A percentile compares a stretch with the other conserved stretches of the same genome.
Evolutionary conservation across 1,140 invertebrate genomes (phyloP).

Genomic region (Mya arenaria): DNA sequence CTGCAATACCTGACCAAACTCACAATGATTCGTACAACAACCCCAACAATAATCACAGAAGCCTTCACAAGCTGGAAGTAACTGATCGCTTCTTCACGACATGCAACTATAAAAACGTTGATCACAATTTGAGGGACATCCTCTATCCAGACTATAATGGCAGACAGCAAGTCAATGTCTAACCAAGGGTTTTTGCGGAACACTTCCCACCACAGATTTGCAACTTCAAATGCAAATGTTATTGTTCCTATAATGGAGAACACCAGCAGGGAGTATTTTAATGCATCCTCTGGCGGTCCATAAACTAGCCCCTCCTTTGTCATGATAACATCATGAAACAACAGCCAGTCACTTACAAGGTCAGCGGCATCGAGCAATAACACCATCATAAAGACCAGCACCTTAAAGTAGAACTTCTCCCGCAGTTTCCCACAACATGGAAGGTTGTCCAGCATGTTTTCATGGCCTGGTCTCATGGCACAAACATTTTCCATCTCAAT

Average conservation of each 20-base stretch:
- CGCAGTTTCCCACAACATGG: conserved; percentile 12
- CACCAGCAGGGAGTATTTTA: conserved; percentile 61
- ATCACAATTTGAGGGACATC: conserved; percentile 72
- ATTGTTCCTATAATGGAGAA: conserved; percentile 73
- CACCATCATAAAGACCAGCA: conserved; percentile 67
- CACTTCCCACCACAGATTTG: conserved; percentile 70
- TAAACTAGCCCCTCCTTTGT: conserved; percentile 71
- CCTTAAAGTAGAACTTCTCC: conserved; percentile 58
- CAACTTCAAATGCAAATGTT: conserved; percentile 68
- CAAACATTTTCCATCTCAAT: not conserved
- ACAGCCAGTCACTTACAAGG: conserved; percentile 73
- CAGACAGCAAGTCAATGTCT: conserved; percentile 66
- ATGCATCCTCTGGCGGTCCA: conserved; percentile 62
- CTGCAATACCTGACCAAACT: conserved; percentile 65
- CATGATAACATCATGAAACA: conserved; percentile 68
- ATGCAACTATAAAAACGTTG: conserved; percentile 66
- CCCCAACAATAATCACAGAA: conserved; percentile 62
- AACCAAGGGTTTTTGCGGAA: conserved; percentile 67
- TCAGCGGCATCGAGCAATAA: conserved; percentile 64
- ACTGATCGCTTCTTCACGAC: conserved; percentile 74
- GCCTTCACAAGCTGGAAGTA: conserved; percentile 74
- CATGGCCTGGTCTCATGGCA: not conserved
- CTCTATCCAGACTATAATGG: conserved; percentile 70
- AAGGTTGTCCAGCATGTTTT: not conserved
- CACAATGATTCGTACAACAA: conserved; percentile 66